These are phyloP conservation scores for Macaria notata DNA, from an alignment of 2,888 invertebrate genomes.

Conservation along the genomic window DNA sequence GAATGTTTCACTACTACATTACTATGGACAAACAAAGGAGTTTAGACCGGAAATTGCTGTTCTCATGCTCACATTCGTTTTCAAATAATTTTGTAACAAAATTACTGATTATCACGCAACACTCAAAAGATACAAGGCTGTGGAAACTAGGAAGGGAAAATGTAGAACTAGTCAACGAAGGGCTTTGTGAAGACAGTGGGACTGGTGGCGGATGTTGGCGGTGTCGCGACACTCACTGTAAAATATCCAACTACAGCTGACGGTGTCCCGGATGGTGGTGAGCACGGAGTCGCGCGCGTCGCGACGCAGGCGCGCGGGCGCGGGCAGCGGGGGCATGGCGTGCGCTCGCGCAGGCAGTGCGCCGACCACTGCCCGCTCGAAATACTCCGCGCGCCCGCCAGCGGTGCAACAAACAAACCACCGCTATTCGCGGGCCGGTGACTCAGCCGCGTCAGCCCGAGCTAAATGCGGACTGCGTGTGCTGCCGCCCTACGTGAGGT, in stretches of 20 bases:
- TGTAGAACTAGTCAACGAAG: slow-evolving; percentile 6
- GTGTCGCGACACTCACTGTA: slow-evolving; percentile 84
- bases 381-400: slow-evolving; percentile 65
- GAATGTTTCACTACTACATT: neutral
- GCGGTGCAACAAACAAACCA: slow-evolving; percentile 79
- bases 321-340: slow-evolving; percentile 75
- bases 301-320: slow-evolving; percentile 70
- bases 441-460: slow-evolving; percentile 77
- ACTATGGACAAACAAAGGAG: slow-evolving; percentile 2
- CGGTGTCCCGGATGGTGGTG: slow-evolving; percentile 84
- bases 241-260: slow-evolving; percentile 89
- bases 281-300: slow-evolving; percentile 71
- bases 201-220: slow-evolving; percentile 40
- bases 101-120: neutral
- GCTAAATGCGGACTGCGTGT: slow-evolving; percentile 80
- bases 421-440: slow-evolving; percentile 77
- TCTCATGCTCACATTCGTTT: slow-evolving; percentile 10
- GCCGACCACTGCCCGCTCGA: slow-evolving; percentile 73
- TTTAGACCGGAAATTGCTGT: slow-evolving; percentile 13
- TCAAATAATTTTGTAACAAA: slow-evolving; percentile 7
- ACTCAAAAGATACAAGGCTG: neutral
- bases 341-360: slow-evolving; percentile 64
- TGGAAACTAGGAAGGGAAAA: slow-evolving; percentile 11
- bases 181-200: slow-evolving; percentile 28
- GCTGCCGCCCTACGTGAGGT: slow-evolving; percentile 80